phyloP scores from a whole-genome alignment of 2,113 vertebrate species.

The Sigmodon hispidus region DNA sequence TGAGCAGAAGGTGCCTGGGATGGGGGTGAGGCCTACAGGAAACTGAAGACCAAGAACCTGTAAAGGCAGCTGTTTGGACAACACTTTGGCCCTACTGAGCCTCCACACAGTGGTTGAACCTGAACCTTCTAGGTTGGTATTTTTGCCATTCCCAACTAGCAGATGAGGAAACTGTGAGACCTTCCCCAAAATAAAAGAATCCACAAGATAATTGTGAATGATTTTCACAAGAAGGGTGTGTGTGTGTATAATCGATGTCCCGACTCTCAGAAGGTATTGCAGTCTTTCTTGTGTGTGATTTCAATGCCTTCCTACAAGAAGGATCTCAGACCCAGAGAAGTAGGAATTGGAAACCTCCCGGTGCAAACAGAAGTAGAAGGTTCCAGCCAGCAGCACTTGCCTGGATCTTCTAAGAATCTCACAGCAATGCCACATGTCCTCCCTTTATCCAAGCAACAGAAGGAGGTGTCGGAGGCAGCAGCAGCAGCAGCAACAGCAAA shows the following conservation, averaged over 20 bases:
- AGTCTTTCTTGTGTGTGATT: background rate
- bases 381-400: conserved; percentile 21
- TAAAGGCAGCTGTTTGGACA: background rate
- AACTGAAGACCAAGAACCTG: background rate
- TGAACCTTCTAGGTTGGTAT: background rate
- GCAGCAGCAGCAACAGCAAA: conserved; percentile 48
- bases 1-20: background rate
- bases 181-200: background rate
- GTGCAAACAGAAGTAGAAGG: background rate
- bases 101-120: background rate
- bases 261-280: conserved; percentile 9
- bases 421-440: conserved; percentile 41
- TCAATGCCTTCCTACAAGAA: background rate
- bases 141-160: background rate
- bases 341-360: background rate
- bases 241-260: background rate
- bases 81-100: background rate
- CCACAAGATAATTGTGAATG: background rate
- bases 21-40: background rate
- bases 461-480: conserved; percentile 39
- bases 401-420: conserved; percentile 65
- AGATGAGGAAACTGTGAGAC: background rate
- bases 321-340: background rate
- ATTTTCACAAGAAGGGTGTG: conserved; percentile 3
- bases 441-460: conserved; percentile 61